A percentile compares a stretch with the other conserved stretches of the same genome.
These are phyloP conservation scores for Garra rufa DNA, from an alignment of 2,113 vertebrate species.

Conservation along the genomic window DNA sequence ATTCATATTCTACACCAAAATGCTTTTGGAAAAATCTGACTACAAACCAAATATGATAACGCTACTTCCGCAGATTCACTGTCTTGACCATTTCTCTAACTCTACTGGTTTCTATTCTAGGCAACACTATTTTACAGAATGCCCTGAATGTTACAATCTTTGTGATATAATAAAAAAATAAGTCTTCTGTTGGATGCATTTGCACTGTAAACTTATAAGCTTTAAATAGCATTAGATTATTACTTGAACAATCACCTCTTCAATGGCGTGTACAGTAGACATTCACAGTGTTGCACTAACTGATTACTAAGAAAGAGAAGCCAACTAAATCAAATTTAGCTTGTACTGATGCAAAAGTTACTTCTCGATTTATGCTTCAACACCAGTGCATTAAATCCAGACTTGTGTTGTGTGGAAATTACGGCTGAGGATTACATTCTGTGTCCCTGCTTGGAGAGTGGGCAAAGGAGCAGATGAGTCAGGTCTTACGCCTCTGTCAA, in stretches of 20 bases:
- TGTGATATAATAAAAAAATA: neutral
- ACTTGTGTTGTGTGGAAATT: neutral
- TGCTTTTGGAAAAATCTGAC: neutral
- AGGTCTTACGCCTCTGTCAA: constrained; percentile 55
- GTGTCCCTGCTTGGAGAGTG: constrained; percentile 47
- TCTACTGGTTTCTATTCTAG: neutral
- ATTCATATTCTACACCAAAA: neutral
- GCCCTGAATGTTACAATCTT: neutral
- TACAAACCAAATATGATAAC: too few relatives aligned
- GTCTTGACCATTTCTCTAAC: neutral
- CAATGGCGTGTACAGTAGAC: neutral
- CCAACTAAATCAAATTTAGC: neutral
- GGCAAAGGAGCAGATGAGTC: constrained; percentile 66
- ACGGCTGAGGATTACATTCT: constrained; percentile 27
- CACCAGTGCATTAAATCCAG: neutral
- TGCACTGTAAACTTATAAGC: neutral
- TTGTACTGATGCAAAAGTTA: neutral
- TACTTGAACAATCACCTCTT: neutral
- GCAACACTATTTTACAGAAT: neutral
- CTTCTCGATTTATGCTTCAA: neutral
- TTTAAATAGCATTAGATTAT: neutral
- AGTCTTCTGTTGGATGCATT: neutral
- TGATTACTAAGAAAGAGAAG: neutral
- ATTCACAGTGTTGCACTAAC: too few relatives aligned
- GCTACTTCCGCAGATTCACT: neutral